Percentiles rank a stretch among this genome's conserved stretches.
These are phyloP conservation scores for Hypsibius dujardini DNA, from an alignment of 1,140 invertebrate genomes.

Conservation along the genomic window DNA sequence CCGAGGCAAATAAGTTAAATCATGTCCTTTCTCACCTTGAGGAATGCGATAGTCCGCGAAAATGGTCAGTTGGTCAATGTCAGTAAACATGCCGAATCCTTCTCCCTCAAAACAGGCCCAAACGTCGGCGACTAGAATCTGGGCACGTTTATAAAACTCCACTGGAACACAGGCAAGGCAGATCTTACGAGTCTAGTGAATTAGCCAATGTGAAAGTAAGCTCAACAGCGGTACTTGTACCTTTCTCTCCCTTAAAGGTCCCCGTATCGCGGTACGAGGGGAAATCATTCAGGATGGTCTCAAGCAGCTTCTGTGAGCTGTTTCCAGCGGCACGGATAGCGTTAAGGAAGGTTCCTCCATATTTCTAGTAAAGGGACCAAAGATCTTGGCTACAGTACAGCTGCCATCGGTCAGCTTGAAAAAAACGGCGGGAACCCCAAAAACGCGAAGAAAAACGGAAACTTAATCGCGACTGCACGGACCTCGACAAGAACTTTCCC, in stretches of 20 bases:
- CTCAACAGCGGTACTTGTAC: conserved; percentile 30
- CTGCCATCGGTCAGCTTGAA: no score
- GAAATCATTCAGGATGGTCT: conserved; percentile 61
- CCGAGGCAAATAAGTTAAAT: not conserved
- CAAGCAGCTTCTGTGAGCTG: conserved; percentile 54
- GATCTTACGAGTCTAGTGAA: not conserved
- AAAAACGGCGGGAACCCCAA: no score
- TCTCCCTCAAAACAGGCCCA: conserved; percentile 68
- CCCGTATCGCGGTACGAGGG: conserved; percentile 65
- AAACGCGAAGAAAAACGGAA: no score
- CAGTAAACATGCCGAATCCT: conserved; percentile 56
- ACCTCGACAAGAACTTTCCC: conserved; percentile 40
- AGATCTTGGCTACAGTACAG: conserved; percentile 11
- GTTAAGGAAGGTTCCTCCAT: conserved; percentile 59
- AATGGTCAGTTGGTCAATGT: conserved; percentile 76
- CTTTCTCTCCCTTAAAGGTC: conserved; percentile 44
- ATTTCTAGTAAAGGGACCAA: conserved; percentile 50
- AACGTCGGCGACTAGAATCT: conserved; percentile 78
- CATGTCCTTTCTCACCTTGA: no score
- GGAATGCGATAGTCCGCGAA: conserved; percentile 69
- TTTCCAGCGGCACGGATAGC: conserved; percentile 51
- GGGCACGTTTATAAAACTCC: conserved; percentile 73
- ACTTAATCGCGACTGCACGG: no score
- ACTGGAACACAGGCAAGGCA: conserved; percentile 42
- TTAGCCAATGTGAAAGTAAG: conserved; percentile 15